Evolutionary conservation across 2,797 vertebrate species (phyloP).

Genomic region (Myotis pilosus): DNA sequence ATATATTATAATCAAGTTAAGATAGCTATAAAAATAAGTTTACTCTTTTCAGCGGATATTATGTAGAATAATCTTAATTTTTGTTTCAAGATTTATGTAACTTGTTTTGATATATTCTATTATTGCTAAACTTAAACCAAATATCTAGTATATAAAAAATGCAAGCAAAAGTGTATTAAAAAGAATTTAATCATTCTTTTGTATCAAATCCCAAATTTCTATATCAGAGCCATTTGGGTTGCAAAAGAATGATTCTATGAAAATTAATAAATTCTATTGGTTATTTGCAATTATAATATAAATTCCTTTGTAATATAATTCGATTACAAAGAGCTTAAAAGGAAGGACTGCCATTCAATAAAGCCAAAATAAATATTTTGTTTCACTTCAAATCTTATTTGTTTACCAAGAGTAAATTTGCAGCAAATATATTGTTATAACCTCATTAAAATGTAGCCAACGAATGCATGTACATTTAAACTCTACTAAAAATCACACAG

Average conservation of each 20-base stretch:
- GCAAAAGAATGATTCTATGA: slow-evolving; percentile 57
- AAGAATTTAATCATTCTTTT: slow-evolving; percentile 41
- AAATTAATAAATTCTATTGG: slow-evolving; percentile 41
- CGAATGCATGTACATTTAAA: background rate
- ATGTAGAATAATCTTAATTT: slow-evolving; percentile 70
- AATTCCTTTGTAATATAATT: slow-evolving; percentile 59
- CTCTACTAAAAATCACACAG: background rate
- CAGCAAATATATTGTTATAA: background rate
- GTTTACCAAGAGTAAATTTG: slow-evolving; percentile 60
- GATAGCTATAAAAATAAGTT: slow-evolving; percentile 35
- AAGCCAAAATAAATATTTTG: slow-evolving; percentile 46
- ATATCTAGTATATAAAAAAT: slow-evolving; percentile 82
- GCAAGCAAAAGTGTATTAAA: slow-evolving; percentile 66
- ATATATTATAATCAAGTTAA: slow-evolving; percentile 25
- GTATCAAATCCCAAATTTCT: slow-evolving; percentile 42
- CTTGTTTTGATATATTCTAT: slow-evolving; percentile 79
- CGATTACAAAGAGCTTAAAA: slow-evolving; percentile 58
- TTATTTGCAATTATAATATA: slow-evolving; percentile 47
- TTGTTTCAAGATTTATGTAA: slow-evolving; percentile 79
- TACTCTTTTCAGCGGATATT: background rate
- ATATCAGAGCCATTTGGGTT: slow-evolving; percentile 15
- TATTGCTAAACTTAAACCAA: slow-evolving; percentile 82
- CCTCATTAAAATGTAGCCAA: background rate
- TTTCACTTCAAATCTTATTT: slow-evolving; percentile 55
- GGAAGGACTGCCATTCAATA: background rate